phyloP scores from a whole-genome alignment of 1,140 invertebrate species.

The Drosophila pallidifrons region DNA sequence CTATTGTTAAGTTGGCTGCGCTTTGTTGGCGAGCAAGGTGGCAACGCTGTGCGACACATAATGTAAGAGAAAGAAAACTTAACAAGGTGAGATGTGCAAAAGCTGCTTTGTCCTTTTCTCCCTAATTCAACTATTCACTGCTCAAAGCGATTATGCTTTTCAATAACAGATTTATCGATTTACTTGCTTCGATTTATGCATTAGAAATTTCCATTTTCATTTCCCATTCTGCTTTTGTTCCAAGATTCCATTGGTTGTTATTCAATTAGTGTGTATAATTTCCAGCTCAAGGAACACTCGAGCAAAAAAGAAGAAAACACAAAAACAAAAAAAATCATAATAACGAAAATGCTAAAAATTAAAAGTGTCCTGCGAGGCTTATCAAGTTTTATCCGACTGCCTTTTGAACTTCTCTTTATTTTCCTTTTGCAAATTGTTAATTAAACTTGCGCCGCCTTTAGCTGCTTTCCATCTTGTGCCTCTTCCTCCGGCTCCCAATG shows the following conservation, averaged over 20 bases:
- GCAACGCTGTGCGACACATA: background rate
- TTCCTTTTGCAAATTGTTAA: constrained; percentile 63
- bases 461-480: constrained; percentile 9
- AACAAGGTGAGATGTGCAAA: too few relatives aligned
- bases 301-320: background rate
- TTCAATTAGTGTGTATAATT: constrained; percentile 28
- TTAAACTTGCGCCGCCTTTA: constrained; percentile 59
- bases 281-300: constrained; percentile 23
- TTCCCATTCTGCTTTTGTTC: background rate
- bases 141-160: background rate
- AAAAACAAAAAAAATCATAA: too few relatives aligned
- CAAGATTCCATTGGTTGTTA: background rate
- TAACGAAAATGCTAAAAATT: background rate
- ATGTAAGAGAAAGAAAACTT: too few relatives aligned
- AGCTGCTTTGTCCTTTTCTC: background rate
- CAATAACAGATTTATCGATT: constrained; percentile 10
- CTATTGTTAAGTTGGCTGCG: constrained; percentile 3
- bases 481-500: background rate
- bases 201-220: background rate
- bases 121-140: background rate
- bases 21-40: background rate
- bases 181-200: background rate
- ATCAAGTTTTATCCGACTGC: constrained; percentile 43
- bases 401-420: constrained; percentile 49
- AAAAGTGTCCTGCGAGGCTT: constrained; percentile 30